These are phyloP conservation scores for Lepus oiostolus DNA, from an alignment of 2,797 vertebrate genomes.

Conservation along the genomic window DNA sequence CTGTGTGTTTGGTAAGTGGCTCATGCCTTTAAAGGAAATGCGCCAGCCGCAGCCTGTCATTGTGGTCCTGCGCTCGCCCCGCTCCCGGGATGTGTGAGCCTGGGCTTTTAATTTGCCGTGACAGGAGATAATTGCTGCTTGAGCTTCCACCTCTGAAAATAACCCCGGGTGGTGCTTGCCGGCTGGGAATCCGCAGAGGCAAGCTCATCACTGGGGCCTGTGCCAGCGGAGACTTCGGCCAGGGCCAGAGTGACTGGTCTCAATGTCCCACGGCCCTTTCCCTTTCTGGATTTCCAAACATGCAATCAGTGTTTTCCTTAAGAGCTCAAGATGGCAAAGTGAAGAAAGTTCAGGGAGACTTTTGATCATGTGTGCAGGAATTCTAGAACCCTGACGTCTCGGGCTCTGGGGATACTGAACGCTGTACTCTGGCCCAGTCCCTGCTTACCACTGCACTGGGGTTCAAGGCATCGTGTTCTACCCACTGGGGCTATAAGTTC, in stretches of 20 bases:
- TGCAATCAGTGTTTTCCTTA: constrained; percentile 86
- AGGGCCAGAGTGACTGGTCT: constrained; percentile 48
- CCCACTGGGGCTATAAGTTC: neutral
- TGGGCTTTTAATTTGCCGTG: constrained; percentile 86
- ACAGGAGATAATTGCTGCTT: constrained; percentile 88
- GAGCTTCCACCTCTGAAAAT: constrained; percentile 88
- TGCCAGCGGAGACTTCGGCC: constrained; percentile 17
- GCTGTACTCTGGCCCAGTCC: constrained; percentile 14
- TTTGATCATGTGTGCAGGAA: constrained; percentile 70
- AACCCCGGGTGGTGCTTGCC: constrained; percentile 87
- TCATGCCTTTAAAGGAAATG: constrained; percentile 86
- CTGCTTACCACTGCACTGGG: neutral
- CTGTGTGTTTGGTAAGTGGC: constrained; percentile 81
- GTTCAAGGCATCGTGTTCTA: constrained; percentile 27
- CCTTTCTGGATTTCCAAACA: constrained; percentile 82
- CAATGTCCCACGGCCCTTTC: constrained; percentile 66
- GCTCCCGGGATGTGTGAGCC: constrained; percentile 71
- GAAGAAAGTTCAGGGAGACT: constrained; percentile 74
- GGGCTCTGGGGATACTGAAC: constrained; percentile 38
- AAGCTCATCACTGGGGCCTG: constrained; percentile 16
- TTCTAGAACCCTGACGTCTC: constrained; percentile 41
- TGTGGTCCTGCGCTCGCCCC: constrained; percentile 72
- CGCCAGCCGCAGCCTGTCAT: constrained; percentile 84
- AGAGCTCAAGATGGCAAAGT: constrained; percentile 56
- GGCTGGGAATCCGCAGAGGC: constrained; percentile 63